Conservation (phyloP, 2,888 invertebrate genomes). For the Anodontia alba region DNA sequence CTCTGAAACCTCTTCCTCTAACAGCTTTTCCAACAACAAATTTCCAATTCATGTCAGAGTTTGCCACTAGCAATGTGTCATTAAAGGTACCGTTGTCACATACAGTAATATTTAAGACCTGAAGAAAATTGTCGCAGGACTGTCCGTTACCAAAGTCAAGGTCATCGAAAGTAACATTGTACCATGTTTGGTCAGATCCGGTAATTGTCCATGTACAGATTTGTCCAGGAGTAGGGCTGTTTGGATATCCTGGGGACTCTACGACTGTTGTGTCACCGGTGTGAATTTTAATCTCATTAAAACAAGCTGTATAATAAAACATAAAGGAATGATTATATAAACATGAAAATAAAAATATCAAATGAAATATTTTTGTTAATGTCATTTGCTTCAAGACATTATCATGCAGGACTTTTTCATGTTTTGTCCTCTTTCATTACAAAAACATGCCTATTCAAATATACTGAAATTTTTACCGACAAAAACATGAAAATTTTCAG, state of each 20-base stretch:
- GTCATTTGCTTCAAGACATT: no score
- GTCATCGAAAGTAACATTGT: background rate
- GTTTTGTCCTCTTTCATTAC: no score
- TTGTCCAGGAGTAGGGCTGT: background rate
- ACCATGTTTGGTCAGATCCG: constrained; percentile 5
- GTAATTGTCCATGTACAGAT: constrained; percentile 6
- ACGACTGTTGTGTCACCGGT: background rate
- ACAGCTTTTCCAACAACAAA: background rate
- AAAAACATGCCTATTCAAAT: no score
- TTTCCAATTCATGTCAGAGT: background rate
- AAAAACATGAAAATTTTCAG: no score
- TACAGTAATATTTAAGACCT: background rate
- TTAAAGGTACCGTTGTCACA: constrained; percentile 11
- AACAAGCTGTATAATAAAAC: background rate
- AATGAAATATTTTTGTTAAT: no score
- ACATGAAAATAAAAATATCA: background rate
- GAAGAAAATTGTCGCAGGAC: constrained; percentile 4
- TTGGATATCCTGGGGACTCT: constrained; percentile 2
- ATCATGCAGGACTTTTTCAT: no score
- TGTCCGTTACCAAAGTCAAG: background rate
- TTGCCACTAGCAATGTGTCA: background rate
- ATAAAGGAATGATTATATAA: background rate
- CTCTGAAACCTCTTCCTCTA: background rate
- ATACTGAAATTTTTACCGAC: no score
- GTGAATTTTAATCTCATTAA: background rate